Evolutionary conservation across 2,888 invertebrate genomes (phyloP), one percentile per base, ranked within the genome.

Genomic region (Branchipolynoe longqiensis): DNA sequence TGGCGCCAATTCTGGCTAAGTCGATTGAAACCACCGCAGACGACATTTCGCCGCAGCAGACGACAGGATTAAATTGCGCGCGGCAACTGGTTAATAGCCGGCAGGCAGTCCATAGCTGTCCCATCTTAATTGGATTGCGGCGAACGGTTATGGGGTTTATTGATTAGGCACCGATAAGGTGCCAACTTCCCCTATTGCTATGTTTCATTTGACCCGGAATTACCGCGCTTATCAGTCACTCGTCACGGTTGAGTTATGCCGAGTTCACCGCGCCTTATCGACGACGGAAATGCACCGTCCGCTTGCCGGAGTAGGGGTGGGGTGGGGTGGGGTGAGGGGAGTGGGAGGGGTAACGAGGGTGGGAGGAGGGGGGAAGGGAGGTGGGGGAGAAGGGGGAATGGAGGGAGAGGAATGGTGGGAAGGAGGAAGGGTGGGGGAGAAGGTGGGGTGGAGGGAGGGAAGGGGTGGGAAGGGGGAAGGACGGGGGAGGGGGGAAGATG

Each of bases 141-240:
- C 69, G 2, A 69, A 31, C 69, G 38, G 36, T 62, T n/a, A 62
- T 25, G 62, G 62, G 14, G 4, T 62, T 62, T 69, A 69, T 69
- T 69, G 69, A 69, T 69, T n/a, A 36, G 36, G 12, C 36, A 12
- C 36, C 18, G 69, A 69, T 69, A 69, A 69, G 3, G 12, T 4
- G 38, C 4, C 38, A 33, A 48, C n/a, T 36, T 33, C 62, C 38
- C 38, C 38, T 69, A 36, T 69, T 69, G 69, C 36, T 36, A 69
- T 69, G 69, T 69, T 69, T 38, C 69, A 69, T 69, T 69, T 36
- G n/a, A n/a, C n/a, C n/a, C n/a, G n/a, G n/a, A n/a, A n/a, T n/a
- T n/a, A n/a, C n/a, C n/a, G n/a, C n/a, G n/a, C n/a, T n/a, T n/a
- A n/a, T n/a, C n/a, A n/a, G n/a, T n/a, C n/a, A n/a, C n/a, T n/a